Evolutionary conservation across 1,140 invertebrate genomes (phyloP), one percentile per base, ranked within the genome.

Genomic region (Tetraneura akinire): DNA sequence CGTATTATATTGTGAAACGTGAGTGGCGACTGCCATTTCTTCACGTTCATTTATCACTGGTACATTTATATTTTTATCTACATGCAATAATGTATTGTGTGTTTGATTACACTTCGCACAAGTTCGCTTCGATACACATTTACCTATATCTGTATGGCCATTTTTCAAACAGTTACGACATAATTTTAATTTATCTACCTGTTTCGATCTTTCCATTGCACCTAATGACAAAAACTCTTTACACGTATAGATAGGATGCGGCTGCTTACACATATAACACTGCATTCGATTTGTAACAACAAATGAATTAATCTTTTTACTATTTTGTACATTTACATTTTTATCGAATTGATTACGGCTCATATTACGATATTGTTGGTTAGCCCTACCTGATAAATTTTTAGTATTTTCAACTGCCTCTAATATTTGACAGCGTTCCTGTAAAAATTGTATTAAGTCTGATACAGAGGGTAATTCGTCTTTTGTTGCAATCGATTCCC

Each of bases 251-350:
- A 60, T 60, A 5, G 57, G 57, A 60, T 60, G 57, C 13, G 57
- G 23, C 26, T 60, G 21, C 23, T 60, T 60, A 29, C 57, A 60
- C 23, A 60, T 29, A 60, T 60, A 60, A 60, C 57, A 60, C 23
- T 11, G 23, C 23, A 60, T 29, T 29, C 2, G 9, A 3, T 23
- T 60, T 13, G 21, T 23, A 60, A 29, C 26, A 26, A 29, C 57
- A 26, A 60, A 60, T 60, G 57, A 10, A 60, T 23, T 60, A 13
- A 60, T 16, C 4, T 23, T 60, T 60, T 60, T 60, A 26, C 13
- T 60, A 60, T 51, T 51, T 60, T 60, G 57, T 26, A 29, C 57
- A 29, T n/a, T n/a, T n/a, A n/a, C n/a, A n/a, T 60, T 60, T 10
- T 60, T 60, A 4, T 26, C 21, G 18, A n/a, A 18, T 51, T n/a